Evolutionary conservation across 2,113 vertebrate species (phyloP), one percentile per base, ranked within the genome.

Genomic region (Rhinoderma darwinii): DNA sequence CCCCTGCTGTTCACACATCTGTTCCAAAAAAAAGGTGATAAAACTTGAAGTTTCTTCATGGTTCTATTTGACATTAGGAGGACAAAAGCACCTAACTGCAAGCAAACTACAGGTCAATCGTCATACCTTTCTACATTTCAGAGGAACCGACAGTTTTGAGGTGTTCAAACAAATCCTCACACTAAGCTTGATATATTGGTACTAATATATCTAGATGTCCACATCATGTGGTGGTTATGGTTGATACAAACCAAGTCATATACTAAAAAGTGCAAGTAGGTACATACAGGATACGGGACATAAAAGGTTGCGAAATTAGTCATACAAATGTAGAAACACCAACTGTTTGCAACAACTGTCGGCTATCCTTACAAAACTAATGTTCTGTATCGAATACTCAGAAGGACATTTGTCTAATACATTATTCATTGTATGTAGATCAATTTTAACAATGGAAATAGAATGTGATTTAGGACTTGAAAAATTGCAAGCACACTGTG

Each of bases 361-460:
- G 12, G 72, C 37, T 18, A 70, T 9, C 32, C 3, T 70, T 70
- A 25, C 66, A 12, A 74, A 43, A n/a, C 72, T 25, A 43, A 43
- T 74, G 10, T 74, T 74, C 37, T 43, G 18, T n/a, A n/a, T 43
- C 39, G 1, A 74, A 43, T 74, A 25, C 39, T 43, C 39, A 74
- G 72, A 14, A 5, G 32, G 37, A 43, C 72, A 43, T 74, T 32
- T 25, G 37, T 10, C 47, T 41, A 54, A 35, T 37, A 32, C 50
- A 78, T 51, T 77, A 47, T 78, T 78, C 12, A 56, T 35, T 54
- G 30, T 2, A 77, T 10, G 27, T 20, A 77, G 44, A 77, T 77
- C n/a, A 51, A 51, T 77, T 77, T 51, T 51, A 51, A 77, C 17
- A 32, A 77, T 32, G 7, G 75, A 27, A 75, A 72, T 32, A 32